phyloP scores from a whole-genome alignment of 2,113 vertebrate species.

The Pseudorasbora parva region DNA sequence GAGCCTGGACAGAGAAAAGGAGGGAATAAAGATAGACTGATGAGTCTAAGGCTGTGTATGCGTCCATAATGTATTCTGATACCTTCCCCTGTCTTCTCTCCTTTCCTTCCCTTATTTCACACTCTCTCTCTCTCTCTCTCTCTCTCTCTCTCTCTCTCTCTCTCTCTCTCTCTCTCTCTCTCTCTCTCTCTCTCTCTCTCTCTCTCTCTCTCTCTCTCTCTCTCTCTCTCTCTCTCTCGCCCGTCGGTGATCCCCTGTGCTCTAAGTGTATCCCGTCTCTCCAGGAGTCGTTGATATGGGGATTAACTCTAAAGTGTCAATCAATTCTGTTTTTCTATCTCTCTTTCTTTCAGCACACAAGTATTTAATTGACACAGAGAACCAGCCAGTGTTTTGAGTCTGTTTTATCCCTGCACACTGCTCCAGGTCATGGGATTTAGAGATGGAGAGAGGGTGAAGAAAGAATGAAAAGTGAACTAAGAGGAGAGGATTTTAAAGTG shows the following conservation, averaged over 20 bases:
- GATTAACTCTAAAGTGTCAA: constrained; percentile 78
- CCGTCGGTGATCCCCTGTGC: constrained; percentile 60
- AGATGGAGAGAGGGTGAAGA: constrained; percentile 19
- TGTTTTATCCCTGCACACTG: constrained; percentile 56
- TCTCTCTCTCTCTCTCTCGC: constrained; percentile 58
- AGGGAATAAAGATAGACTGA: neutral
- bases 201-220: constrained; percentile 58
- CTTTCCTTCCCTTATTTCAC: neutral
- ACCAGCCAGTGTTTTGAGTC: constrained; percentile 58
- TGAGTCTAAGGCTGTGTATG: neutral
- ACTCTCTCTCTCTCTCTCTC: constrained; percentile 50
- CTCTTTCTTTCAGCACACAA: constrained; percentile 39
- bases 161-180: constrained; percentile 58
- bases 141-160: constrained; percentile 58
- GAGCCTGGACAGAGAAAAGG: neutral
- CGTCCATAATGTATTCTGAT: constrained; percentile 24
- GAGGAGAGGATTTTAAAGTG: constrained; percentile 27
- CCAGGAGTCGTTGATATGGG: constrained; percentile 68
- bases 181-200: constrained; percentile 50
- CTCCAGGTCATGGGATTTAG: constrained; percentile 62
- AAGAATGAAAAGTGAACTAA: constrained; percentile 20
- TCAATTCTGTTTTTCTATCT: constrained; percentile 68
- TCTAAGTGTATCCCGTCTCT: constrained; percentile 52
- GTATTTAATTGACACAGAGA: constrained; percentile 68
- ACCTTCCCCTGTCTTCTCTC: neutral